Percentiles rank a stretch among this genome's conserved stretches.
Evolutionary conservation across 2,888 invertebrate species (phyloP).

Genomic region (Drosophila histrio): DNA sequence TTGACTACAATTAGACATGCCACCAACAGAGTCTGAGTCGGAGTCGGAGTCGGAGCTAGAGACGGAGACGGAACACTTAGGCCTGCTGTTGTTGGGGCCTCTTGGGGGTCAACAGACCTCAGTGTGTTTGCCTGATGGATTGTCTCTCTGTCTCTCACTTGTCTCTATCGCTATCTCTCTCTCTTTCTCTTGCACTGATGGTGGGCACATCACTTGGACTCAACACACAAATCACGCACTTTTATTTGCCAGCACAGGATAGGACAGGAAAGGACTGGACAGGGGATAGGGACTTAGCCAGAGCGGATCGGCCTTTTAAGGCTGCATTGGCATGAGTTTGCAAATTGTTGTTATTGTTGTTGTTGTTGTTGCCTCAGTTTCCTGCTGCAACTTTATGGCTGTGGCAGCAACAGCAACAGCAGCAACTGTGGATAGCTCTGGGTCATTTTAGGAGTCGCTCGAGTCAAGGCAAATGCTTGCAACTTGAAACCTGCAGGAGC

Average conservation of each 20-base stretch:
- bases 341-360: constrained; percentile 64
- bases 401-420: constrained; percentile 32
- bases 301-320: constrained; percentile 69
- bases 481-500: constrained; percentile 72
- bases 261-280: not conserved
- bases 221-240: constrained; percentile 73
- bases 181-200: constrained; percentile 36
- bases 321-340: constrained; percentile 74
- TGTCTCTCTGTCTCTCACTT: constrained; percentile 46
- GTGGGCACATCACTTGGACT: constrained; percentile 64
- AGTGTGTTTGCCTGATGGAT: constrained; percentile 68
- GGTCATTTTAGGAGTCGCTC: constrained; percentile 73
- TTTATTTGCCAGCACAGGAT: constrained; percentile 50
- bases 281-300: not conserved
- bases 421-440: constrained; percentile 68
- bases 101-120: constrained; percentile 70
- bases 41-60: not conserved
- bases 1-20: constrained; percentile 76
- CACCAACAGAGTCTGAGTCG: constrained; percentile 40
- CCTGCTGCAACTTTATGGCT: constrained; percentile 74
- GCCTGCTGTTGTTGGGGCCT: not conserved
- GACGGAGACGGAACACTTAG: constrained; percentile 13
- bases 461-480: constrained; percentile 70
- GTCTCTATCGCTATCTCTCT: constrained; percentile 17
- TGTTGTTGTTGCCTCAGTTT: constrained; percentile 54